These are phyloP conservation scores for Trogon melanurus DNA, from an alignment of 2,113 vertebrate species.

Conservation along the genomic window DNA sequence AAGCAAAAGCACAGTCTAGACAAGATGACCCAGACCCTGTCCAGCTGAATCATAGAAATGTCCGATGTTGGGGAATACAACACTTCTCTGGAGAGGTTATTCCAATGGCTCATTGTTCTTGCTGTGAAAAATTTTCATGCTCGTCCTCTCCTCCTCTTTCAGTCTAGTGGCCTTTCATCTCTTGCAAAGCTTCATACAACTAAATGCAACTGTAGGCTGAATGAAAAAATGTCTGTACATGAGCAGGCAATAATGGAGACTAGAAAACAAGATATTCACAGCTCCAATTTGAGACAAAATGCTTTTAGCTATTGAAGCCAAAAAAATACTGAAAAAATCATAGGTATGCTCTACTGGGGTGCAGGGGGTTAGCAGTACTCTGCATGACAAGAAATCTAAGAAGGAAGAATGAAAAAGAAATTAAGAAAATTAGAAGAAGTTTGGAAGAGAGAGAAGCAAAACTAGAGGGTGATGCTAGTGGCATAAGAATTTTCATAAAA, in stretches of 20 bases:
- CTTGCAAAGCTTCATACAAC: not conserved
- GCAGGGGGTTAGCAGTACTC: not conserved
- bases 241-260: not conserved
- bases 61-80: too few relatives aligned
- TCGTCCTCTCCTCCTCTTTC: not conserved
- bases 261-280: not conserved
- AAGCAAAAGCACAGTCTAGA: too few relatives aligned
- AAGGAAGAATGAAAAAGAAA: not conserved
- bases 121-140: not conserved
- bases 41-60: too few relatives aligned
- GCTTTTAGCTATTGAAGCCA: not conserved
- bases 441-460: not conserved
- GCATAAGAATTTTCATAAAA: not conserved
- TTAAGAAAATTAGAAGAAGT: not conserved
- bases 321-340: not conserved
- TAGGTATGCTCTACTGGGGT: not conserved
- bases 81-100: too few relatives aligned
- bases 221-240: not conserved
- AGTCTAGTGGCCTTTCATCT: not conserved
- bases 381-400: not conserved
- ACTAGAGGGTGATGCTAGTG: not conserved
- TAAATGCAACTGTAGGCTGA: not conserved
- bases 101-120: not conserved
- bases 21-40: too few relatives aligned
- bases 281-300: not conserved